Conservation (phyloP, 2,113 vertebrate species). For the Dendrocopos noguchii region DNA sequence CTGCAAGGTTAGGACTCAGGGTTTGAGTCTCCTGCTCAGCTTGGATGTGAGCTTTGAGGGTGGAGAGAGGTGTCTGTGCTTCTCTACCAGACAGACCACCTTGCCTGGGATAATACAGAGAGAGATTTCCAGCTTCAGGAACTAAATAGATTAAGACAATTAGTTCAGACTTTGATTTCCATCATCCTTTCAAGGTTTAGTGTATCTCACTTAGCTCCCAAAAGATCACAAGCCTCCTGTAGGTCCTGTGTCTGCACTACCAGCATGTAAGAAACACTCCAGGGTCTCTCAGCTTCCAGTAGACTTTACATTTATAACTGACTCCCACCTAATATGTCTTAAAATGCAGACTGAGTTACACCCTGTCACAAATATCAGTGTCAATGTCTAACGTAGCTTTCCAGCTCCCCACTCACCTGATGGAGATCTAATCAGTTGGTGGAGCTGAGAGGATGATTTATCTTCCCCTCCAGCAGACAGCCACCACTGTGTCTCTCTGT, state of each 20-base stretch:
- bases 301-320: not conserved
- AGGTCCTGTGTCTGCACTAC: not conserved
- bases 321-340: not conserved
- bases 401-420: not conserved
- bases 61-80: too few relatives aligned
- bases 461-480: not conserved
- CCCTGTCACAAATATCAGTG: not conserved
- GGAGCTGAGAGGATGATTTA: not conserved
- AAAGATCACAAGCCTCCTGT: not conserved
- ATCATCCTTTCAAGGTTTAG: too few relatives aligned
- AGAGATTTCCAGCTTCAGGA: too few relatives aligned
- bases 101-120: too few relatives aligned
- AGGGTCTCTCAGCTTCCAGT: not conserved
- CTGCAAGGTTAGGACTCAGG: too few relatives aligned
- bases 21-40: too few relatives aligned
- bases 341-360: not conserved
- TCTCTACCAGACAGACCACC: too few relatives aligned
- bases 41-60: too few relatives aligned
- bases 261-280: not conserved
- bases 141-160: too few relatives aligned
- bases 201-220: not conserved
- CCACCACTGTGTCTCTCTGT: not conserved
- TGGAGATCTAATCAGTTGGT: not conserved
- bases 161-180: too few relatives aligned
- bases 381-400: not conserved